Conservation (phyloP, 2,797 vertebrate genomes). For the Diceros bicornis region DNA sequence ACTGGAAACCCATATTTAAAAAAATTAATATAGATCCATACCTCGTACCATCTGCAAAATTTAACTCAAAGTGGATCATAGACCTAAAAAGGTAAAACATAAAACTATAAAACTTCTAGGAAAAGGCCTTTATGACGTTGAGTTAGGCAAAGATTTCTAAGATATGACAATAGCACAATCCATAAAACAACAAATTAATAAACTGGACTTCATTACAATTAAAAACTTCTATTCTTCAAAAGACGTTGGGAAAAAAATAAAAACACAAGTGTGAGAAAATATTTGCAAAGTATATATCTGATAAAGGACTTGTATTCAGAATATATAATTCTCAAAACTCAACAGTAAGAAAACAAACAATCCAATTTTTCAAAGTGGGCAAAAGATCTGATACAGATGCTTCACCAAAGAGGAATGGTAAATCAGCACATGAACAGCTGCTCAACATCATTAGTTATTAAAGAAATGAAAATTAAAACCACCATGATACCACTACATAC, state of each 20-base stretch:
- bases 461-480: not conserved
- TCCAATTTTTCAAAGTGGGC: not conserved
- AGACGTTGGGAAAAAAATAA: not conserved
- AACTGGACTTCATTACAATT: not conserved
- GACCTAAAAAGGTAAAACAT: not conserved
- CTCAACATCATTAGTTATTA: not conserved
- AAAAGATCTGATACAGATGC: not conserved
- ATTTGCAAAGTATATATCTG: not conserved
- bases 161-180: not conserved
- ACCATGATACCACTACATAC: not conserved
- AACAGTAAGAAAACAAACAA: not conserved
- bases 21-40: not conserved
- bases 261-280: not conserved
- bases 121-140: not conserved
- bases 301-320: not conserved
- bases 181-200: not conserved
- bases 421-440: not conserved
- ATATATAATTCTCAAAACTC: slow-evolving; percentile 3
- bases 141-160: not conserved
- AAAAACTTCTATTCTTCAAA: not conserved
- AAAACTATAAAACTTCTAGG: not conserved
- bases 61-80: not conserved
- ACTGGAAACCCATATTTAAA: not conserved
- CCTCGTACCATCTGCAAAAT: not conserved
- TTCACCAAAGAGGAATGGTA: not conserved